Evolutionary conservation across 2,888 invertebrate species (phyloP).

Genomic region (Teleogryllus oceanicus): DNA sequence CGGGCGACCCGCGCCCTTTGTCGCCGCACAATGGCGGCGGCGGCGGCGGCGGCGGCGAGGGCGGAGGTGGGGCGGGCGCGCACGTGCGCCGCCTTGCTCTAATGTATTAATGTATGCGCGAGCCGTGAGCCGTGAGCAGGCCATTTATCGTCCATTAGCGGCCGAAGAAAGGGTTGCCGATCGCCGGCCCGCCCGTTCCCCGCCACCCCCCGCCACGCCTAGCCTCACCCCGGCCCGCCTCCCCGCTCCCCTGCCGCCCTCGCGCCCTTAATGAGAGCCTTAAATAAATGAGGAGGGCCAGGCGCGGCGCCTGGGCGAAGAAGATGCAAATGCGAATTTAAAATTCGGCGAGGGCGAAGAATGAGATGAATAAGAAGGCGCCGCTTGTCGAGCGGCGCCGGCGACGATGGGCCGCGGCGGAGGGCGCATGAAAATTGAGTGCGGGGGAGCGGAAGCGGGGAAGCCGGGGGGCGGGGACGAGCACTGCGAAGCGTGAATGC

Average conservation of each 20-base stretch:
- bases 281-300: neutral
- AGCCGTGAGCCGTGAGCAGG: neutral
- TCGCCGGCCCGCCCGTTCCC: neutral
- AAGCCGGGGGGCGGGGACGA: neutral
- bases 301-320: neutral
- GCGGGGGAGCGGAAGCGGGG: constrained; percentile 19
- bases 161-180: neutral
- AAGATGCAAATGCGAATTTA: constrained; percentile 4
- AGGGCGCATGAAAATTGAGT: constrained; percentile 24
- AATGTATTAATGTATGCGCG: constrained; percentile 18
- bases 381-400: neutral
- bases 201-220: neutral
- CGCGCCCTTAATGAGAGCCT: constrained; percentile 20
- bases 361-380: constrained; percentile 18
- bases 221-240: neutral
- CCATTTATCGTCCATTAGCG: constrained; percentile 7
- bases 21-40: neutral
- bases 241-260: neutral
- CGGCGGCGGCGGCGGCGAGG: neutral
- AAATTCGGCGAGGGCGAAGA: constrained; percentile 18
- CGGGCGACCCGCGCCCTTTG: neutral
- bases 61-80: too few relatives aligned
- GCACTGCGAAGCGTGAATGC: too few relatives aligned
- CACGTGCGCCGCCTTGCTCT: neutral
- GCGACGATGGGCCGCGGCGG: constrained; percentile 22